A percentile compares a stretch with the other conserved stretches of the same genome.
phyloP scores from a whole-genome alignment of 2,888 invertebrate genomes.

The Tiliacea citrago region DNA sequence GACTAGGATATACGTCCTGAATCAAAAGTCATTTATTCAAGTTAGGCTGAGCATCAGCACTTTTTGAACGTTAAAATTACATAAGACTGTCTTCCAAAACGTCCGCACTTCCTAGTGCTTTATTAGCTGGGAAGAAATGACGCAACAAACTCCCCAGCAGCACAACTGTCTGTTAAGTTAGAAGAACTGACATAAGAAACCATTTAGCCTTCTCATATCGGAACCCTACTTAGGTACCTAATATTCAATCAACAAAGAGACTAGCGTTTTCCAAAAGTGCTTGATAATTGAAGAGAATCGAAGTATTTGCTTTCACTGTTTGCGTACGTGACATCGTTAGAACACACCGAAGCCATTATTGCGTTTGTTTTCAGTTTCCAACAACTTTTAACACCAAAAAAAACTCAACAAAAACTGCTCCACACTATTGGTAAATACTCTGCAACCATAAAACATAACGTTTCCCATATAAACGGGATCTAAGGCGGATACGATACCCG shows the following conservation, averaged over 20 bases:
- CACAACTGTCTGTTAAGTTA: no score
- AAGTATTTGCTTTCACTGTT: constrained; percentile 31
- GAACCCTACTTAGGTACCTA: neutral
- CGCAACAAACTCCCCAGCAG: no score
- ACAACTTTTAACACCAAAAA: constrained; percentile 8
- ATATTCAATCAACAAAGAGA: neutral
- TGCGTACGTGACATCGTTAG: constrained; percentile 30
- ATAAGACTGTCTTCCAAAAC: no score
- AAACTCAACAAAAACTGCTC: constrained; percentile 1
- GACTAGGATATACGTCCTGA: neutral
- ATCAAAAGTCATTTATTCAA: no score
- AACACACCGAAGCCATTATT: constrained; percentile 26
- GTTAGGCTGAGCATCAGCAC: no score
- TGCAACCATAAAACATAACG: constrained; percentile 62
- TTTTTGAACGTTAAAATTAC: no score
- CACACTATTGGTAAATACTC: constrained; percentile 70
- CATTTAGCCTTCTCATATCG: neutral
- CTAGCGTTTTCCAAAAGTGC: neutral
- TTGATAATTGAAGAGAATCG: neutral
- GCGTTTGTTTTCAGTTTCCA: constrained; percentile 25
- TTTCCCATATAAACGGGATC: constrained; percentile 79
- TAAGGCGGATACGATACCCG: constrained; percentile 74
- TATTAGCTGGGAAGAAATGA: no score
- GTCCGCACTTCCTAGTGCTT: no score
- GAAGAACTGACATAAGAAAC: no score